Evolutionary conservation across 2,888 invertebrate genomes (phyloP).

Genomic region (Acronicta aceris): DNA sequence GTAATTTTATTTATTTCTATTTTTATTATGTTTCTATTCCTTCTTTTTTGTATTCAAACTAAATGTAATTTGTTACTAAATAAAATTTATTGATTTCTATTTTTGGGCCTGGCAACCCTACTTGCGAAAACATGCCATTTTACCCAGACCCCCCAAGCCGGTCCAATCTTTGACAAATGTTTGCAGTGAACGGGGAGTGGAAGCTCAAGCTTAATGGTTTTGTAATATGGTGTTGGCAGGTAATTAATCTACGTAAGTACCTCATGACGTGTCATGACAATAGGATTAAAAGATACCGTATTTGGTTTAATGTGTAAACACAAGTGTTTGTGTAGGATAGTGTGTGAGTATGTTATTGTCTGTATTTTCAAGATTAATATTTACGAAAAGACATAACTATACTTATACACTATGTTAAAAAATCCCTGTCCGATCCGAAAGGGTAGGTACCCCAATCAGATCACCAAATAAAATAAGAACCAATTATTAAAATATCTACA

Average conservation of each 20-base stretch:
- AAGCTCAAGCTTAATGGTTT: slow-evolving; percentile 28
- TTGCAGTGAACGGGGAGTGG: not conserved
- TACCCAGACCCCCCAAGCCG: not conserved
- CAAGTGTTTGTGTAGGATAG: slow-evolving; percentile 33
- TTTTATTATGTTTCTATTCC: too few relatives aligned
- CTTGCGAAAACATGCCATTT: slow-evolving; percentile 34
- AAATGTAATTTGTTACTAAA: too few relatives aligned
- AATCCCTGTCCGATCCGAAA: too few relatives aligned
- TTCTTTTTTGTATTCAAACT: too few relatives aligned
- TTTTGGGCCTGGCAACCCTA: too few relatives aligned
- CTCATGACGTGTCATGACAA: slow-evolving; percentile 67
- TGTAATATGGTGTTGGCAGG: slow-evolving; percentile 63
- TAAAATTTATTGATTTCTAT: too few relatives aligned
- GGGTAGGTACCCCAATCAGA: too few relatives aligned
- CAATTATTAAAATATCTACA: too few relatives aligned
- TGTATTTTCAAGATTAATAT: not conserved
- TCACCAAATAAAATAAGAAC: too few relatives aligned
- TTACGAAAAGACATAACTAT: not conserved
- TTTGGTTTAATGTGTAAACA: slow-evolving; percentile 70
- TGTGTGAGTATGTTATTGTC: slow-evolving; percentile 6
- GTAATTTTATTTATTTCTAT: too few relatives aligned
- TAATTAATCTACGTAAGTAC: slow-evolving; percentile 83
- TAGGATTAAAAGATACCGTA: slow-evolving; percentile 79
- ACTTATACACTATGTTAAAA: too few relatives aligned
- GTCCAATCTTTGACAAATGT: not conserved